phyloP scores from a whole-genome alignment of 2,113 vertebrate species.

The Chaetorhynchus papuensis region DNA sequence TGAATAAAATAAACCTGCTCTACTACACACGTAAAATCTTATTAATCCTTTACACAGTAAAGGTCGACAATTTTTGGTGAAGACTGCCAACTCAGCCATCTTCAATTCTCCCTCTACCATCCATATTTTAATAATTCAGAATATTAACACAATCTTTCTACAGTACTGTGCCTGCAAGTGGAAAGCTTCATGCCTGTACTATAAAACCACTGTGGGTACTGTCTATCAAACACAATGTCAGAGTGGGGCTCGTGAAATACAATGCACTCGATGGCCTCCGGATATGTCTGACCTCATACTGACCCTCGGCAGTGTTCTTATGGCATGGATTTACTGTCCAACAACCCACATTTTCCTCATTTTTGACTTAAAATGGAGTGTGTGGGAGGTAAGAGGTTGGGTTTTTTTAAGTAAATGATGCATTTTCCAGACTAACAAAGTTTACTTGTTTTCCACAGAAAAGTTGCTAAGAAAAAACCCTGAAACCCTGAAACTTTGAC shows the following conservation, averaged over 20 bases:
- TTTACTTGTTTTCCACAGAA: neutral
- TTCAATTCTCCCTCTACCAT: neutral
- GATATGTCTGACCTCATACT: neutral
- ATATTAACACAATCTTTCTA: neutral
- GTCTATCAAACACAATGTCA: neutral
- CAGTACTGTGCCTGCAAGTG: neutral
- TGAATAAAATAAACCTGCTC: neutral
- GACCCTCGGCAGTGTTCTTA: neutral
- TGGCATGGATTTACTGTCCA: neutral
- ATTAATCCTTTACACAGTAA: neutral
- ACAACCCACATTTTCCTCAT: neutral
- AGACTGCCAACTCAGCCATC: neutral
- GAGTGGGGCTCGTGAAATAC: neutral
- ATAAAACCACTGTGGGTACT: neutral
- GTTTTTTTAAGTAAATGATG: neutral
- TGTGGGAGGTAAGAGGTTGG: neutral
- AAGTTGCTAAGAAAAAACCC: neutral
- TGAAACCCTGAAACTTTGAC: fast-evolving
- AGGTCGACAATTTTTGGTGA: neutral
- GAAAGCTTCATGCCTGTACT: neutral
- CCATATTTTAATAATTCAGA: neutral
- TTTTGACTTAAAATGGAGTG: neutral
- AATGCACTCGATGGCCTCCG: neutral
- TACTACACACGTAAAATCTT: neutral
- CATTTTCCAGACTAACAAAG: neutral